Conservation (phyloP, 2,797 vertebrate species). For the Sphaeramia orbicularis region DNA sequence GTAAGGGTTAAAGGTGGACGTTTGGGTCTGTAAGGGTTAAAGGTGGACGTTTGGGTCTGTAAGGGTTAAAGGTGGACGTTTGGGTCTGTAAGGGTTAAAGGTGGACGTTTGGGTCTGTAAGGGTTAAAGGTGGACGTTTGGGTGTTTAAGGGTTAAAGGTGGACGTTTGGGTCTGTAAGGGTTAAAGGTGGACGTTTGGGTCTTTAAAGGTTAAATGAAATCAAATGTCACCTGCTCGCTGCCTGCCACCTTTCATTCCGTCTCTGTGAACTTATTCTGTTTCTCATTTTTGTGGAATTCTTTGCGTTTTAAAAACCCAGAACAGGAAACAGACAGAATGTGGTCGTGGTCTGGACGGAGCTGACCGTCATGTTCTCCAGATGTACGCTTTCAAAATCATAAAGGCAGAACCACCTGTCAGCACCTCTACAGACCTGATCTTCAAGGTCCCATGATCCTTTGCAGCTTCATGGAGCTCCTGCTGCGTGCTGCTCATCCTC, state of each 20-base stretch:
- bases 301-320: not conserved
- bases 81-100: too few species aligned
- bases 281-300: not conserved
- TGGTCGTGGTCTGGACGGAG: not conserved
- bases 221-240: conserved; percentile 15
- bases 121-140: too few species aligned
- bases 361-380: not conserved
- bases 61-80: too few species aligned
- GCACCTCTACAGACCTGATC: conserved; percentile 17
- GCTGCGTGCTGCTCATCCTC: conserved; percentile 30
- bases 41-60: too few species aligned
- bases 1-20: too few species aligned
- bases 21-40: too few species aligned
- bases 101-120: too few species aligned
- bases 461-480: conserved; percentile 41
- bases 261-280: conserved; percentile 42
- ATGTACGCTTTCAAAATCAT: not conserved
- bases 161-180: too few species aligned
- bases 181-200: too few species aligned
- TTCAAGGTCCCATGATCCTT: conserved; percentile 35
- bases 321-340: not conserved
- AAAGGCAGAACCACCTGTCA: not conserved
- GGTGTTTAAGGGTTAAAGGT: too few species aligned
- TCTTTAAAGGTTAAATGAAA: too few species aligned
- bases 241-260: conserved; percentile 18